Evolutionary conservation across 2,113 vertebrate species (phyloP).

Genomic region (Prionailurus viverrinus): DNA sequence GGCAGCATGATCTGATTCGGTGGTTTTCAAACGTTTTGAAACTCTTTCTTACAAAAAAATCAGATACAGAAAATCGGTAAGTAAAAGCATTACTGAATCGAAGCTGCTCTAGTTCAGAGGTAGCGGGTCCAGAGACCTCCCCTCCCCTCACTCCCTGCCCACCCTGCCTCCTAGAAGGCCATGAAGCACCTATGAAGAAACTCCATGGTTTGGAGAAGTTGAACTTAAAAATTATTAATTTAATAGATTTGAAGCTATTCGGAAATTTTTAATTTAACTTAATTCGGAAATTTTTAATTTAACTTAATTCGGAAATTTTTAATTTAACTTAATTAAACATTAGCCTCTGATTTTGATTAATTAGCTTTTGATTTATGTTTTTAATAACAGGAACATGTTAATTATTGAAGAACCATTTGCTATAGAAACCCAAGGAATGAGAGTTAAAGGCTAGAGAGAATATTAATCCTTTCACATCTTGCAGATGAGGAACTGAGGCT

Average conservation of each 20-base stretch:
- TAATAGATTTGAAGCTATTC: slow-evolving; percentile 8
- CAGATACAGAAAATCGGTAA: not conserved
- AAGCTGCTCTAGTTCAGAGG: not conserved
- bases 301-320: not conserved
- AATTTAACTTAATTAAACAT: not conserved
- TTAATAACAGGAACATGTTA: slow-evolving; percentile 15
- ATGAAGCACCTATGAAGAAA: not conserved
- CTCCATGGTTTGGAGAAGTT: not conserved
- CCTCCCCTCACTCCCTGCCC: not conserved
- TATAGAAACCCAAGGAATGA: not conserved
- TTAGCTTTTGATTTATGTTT: not conserved
- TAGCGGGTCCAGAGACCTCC: not conserved
- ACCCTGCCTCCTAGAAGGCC: not conserved
- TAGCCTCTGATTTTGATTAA: not conserved
- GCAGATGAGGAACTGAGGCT: not conserved
- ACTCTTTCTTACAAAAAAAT: not conserved
- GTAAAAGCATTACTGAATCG: not conserved
- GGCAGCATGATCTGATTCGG: not conserved
- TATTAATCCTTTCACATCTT: not conserved
- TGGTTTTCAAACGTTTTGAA: slow-evolving; percentile 33
- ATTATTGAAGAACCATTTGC: not conserved
- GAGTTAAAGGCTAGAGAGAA: not conserved
- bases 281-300: not conserved
- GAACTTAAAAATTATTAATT: not conserved
- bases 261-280: not conserved